Evolutionary conservation across 2,113 vertebrate species (phyloP).

Genomic region (Gorilla gorilla): DNA sequence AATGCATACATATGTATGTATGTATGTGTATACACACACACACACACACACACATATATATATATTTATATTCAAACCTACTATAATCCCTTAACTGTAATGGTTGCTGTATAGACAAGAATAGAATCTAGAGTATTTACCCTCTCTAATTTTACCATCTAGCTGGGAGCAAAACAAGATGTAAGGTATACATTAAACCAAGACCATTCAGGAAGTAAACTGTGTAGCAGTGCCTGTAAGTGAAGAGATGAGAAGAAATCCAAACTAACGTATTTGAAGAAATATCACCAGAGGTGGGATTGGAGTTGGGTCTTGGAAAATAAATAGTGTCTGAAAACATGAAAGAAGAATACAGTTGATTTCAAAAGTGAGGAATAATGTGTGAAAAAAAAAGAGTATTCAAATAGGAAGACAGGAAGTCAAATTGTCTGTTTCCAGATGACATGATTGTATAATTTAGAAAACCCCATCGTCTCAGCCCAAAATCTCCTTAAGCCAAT

Average conservation of each 20-base stretch:
- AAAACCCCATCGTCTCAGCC: too few relatives aligned
- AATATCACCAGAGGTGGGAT: background rate
- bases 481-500: too few relatives aligned
- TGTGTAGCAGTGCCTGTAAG: background rate
- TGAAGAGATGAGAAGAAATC: background rate
- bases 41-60: too few relatives aligned
- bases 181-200: background rate
- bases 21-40: accelerated
- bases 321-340: background rate
- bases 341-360: background rate
- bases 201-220: background rate
- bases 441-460: too few relatives aligned
- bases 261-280: background rate
- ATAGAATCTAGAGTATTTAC: background rate
- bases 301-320: constrained; percentile 1
- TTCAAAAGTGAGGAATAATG: background rate
- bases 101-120: background rate
- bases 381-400: background rate
- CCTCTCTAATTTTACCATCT: background rate
- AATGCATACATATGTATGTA: background rate
- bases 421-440: too few relatives aligned
- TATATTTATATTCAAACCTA: background rate
- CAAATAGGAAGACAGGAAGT: too few relatives aligned
- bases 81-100: background rate
- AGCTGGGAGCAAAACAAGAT: background rate